Evolutionary conservation across 2,888 invertebrate species (phyloP), one percentile per base, ranked within the genome.

Genomic region (Lochmaea capreae): DNA sequence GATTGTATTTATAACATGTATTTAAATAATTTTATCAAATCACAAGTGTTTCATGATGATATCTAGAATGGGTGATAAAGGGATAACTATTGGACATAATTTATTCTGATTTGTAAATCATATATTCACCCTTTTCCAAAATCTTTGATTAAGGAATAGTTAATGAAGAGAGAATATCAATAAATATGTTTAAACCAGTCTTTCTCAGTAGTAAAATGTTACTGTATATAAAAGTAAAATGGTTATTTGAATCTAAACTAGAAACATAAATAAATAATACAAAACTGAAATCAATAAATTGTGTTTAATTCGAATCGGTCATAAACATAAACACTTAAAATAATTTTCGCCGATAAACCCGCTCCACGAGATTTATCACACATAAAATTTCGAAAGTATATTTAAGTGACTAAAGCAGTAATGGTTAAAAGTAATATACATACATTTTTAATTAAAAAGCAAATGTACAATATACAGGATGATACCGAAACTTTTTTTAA

Each of bases 261-360:
- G n/a, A 9, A 18, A 5, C 16, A 14, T 61, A 14, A 61, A 61
- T 33, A 16, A 39, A 33, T 39, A 61, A 33, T n/a, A n/a, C 9
- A 39, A 61, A 39, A 39, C 5, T 14, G 12, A 39, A 26, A 10
- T 61, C 39, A 61, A n/a, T 61, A 61, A 16, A n/a, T 61, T 18
- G 16, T 10, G n/a, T 61, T 61, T 39, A 26, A n/a, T 39, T 18
- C 1, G 9, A 61, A 61, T 61, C 33, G 5, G 18, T 61, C 61
- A 39, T 61, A 61, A 61, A 61, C 10, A 18, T 61, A 61, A 61
- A 61, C 61, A 61, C 61, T 61, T 61, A 39, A 61, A 61, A 61
- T 61, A 61, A 16, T 39, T 61, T 39, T 39, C 61, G n/a, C 8
- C 61, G n/a, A 61, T 61, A 61, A 61, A 61, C n/a, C 11, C 14